phyloP scores from a whole-genome alignment of 2,113 vertebrate genomes.

The Toxotes jaculatrix region DNA sequence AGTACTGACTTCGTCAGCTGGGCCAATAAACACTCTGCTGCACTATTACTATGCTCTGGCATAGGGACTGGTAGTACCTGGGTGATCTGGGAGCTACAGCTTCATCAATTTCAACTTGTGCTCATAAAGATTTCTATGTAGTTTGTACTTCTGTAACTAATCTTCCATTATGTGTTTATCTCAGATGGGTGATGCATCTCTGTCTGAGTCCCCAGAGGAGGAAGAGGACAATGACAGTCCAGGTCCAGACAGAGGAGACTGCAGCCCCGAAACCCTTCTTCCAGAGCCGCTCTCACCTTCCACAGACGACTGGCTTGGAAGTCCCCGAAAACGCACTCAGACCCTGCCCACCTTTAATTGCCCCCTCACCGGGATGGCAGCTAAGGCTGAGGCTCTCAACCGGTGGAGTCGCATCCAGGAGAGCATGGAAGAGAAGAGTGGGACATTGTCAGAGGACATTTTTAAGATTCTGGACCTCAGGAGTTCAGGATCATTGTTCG shows the following conservation, averaged over 20 bases:
- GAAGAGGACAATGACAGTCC: constrained; percentile 79
- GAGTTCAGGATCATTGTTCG: constrained; percentile 53
- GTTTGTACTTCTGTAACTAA: not conserved
- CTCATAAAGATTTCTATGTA: not conserved
- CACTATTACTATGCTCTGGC: too few species aligned
- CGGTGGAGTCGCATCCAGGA: constrained; percentile 81
- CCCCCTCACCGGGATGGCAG: constrained; percentile 56
- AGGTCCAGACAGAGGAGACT: constrained; percentile 42
- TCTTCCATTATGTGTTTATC: not conserved
- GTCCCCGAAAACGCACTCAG: constrained; percentile 93
- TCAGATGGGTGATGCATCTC: constrained; percentile 74
- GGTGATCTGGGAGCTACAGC: not conserved
- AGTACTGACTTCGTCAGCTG: not conserved
- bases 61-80: not conserved
- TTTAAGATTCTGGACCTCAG: constrained; percentile 87
- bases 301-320: constrained; percentile 72
- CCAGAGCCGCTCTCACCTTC: constrained; percentile 39
- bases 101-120: not conserved
- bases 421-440: constrained; percentile 81
- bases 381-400: constrained; percentile 67
- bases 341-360: constrained; percentile 89
- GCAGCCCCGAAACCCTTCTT: not conserved
- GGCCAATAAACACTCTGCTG: not conserved
- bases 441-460: constrained; percentile 90
- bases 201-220: constrained; percentile 83